Conservation (phyloP, 1,140 invertebrate species). For the Drosophila watanabei region DNA sequence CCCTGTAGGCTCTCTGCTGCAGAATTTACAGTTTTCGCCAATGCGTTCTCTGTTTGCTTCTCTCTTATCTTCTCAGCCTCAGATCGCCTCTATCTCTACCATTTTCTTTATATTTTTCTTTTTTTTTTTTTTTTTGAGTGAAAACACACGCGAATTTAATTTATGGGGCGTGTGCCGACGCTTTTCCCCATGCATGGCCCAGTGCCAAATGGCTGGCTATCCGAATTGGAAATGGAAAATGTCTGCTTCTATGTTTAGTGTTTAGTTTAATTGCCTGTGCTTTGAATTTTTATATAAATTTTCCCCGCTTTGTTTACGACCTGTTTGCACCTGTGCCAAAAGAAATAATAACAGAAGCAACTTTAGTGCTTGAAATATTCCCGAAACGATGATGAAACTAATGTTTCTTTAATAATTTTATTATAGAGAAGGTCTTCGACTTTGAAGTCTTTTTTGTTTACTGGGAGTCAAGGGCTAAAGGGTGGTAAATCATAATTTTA, state of each 20-base stretch:
- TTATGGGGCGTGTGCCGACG: constrained; percentile 71
- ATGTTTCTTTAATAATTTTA: constrained; percentile 20
- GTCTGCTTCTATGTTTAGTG: constrained; percentile 42
- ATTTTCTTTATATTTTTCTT: not conserved
- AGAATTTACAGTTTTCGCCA: constrained; percentile 67
- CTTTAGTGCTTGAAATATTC: constrained; percentile 4
- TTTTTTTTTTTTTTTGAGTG: constrained; percentile 17
- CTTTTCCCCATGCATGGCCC: constrained; percentile 64
- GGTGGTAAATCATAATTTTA: constrained; percentile 22
- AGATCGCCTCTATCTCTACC: not conserved
- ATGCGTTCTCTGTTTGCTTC: constrained; percentile 53
- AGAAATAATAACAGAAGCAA: constrained; percentile 32
- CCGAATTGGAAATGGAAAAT: constrained; percentile 19
- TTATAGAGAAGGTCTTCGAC: constrained; percentile 20
- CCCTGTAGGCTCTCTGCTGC: constrained; percentile 20
- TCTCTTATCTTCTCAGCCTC: constrained; percentile 8
- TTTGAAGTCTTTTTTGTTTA: constrained; percentile 35
- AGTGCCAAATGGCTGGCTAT: constrained; percentile 67
- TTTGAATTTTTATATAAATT: constrained; percentile 44
- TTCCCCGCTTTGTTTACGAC: constrained; percentile 61
- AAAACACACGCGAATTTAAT: constrained; percentile 76
- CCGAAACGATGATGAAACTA: constrained; percentile 23
- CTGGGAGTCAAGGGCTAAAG: constrained; percentile 11
- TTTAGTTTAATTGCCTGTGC: constrained; percentile 76
- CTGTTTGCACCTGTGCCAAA: constrained; percentile 73